phyloP scores from a whole-genome alignment of 2,113 vertebrate genomes.

The Camarhynchus parvulus region DNA sequence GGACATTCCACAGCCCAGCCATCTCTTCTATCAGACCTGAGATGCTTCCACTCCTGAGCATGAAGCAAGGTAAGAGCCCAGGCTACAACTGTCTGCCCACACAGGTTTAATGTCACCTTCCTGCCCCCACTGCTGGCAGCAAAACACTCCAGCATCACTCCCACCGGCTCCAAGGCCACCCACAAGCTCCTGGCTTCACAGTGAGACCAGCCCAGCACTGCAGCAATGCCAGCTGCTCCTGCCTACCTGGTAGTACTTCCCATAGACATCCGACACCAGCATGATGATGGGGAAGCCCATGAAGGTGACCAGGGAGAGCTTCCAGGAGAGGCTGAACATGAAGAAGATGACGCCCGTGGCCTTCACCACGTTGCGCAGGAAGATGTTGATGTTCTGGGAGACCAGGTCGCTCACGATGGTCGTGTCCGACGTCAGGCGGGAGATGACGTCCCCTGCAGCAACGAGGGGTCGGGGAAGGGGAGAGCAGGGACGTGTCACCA shows the following conservation, averaged over 20 bases:
- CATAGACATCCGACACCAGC: conserved; percentile 88
- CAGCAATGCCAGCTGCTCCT: not conserved
- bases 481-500: not conserved
- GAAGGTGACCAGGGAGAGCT: conserved; percentile 89
- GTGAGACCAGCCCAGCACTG: fast-evolving
- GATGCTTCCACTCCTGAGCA: not conserved
- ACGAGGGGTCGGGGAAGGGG: not conserved
- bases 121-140: not conserved
- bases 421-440: conserved; percentile 94
- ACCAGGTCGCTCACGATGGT: conserved; percentile 95
- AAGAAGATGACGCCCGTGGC: conserved; percentile 86
- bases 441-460: conserved; percentile 89
- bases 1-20: not conserved
- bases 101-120: not conserved
- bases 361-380: conserved; percentile 89
- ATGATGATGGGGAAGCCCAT: conserved; percentile 95
- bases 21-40: not conserved
- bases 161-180: not conserved
- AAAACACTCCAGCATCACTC: not conserved
- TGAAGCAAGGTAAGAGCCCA: not conserved
- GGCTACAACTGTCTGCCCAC: not conserved
- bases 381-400: conserved; percentile 94
- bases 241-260: conserved; percentile 93
- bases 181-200: not conserved
- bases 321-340: conserved; percentile 95